Percentiles rank a stretch among this genome's conserved stretches.
Evolutionary conservation across 2,888 invertebrate genomes (phyloP).

Genomic region (Synanthedon formicaeformis): DNA sequence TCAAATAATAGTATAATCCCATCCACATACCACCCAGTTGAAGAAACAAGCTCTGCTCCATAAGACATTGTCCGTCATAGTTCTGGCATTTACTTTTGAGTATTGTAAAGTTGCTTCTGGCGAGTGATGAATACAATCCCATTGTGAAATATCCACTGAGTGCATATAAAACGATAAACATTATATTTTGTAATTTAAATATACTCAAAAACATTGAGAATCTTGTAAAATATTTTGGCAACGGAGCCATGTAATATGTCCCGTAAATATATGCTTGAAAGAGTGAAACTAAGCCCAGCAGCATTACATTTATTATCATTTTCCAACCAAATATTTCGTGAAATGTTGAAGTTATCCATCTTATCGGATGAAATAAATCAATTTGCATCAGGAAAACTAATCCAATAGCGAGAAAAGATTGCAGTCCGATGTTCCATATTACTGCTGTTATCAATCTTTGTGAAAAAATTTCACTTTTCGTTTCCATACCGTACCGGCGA

Average conservation of each 20-base stretch:
- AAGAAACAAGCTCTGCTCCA: constrained; percentile 76
- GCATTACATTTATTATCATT: constrained; percentile 75
- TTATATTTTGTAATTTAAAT: constrained; percentile 71
- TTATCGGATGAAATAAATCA: constrained; percentile 72
- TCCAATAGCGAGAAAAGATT: constrained; percentile 58
- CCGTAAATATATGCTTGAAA: constrained; percentile 80
- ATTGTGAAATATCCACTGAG: constrained; percentile 75
- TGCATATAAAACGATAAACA: constrained; percentile 70
- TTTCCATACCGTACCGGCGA: constrained; percentile 34
- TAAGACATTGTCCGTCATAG: constrained; percentile 69
- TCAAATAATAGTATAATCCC: constrained; percentile 71
- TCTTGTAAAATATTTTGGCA: constrained; percentile 74
- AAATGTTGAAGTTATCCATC: constrained; percentile 74
- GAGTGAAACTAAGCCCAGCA: constrained; percentile 74
- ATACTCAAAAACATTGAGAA: constrained; percentile 74
- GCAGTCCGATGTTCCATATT: constrained; percentile 70
- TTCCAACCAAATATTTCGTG: constrained; percentile 70
- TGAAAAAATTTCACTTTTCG: constrained; percentile 69
- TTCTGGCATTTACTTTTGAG: constrained; percentile 57
- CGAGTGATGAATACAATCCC: constrained; percentile 76
- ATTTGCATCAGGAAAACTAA: constrained; percentile 72
- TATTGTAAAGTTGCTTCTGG: constrained; percentile 70
- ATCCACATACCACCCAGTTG: constrained; percentile 77
- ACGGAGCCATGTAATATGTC: constrained; percentile 74
- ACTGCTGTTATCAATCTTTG: constrained; percentile 73